Base-by-base conservation (phyloP, 2,797 vertebrate genomes). In the Notolabrus celidotus region DNA sequence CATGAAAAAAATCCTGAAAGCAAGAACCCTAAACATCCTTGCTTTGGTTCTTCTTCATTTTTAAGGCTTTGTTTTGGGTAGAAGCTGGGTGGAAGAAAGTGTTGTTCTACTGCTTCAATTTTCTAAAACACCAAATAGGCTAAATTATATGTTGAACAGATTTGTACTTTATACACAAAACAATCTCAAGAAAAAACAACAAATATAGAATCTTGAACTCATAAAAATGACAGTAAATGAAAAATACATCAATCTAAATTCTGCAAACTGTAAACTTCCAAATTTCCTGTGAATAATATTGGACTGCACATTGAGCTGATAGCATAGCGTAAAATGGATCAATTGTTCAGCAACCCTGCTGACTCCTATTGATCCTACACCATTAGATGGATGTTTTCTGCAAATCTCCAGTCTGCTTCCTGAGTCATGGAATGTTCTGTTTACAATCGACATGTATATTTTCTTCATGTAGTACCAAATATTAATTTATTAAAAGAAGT, bases 291-390 rank as follows among this genome's bases (percentile, higher is more conserved):
- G 57, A 66, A 68, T 74, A 45, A 54, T 74, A 79, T 79, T 79
- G 79, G 84, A 81, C 81, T 77, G 67, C 66, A 80, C 76, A 73
- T 60, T 84, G 73, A 75, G 79, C 61, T 63, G 63, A 84, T 78
- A 53, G 62, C 64, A 72, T 82, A 62, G 75, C 85, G 51, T 80
- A 65, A 77, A 86, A 89, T 80, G 77, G 90, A 92, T 92, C 89
- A 89, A 88, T 92, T 36, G 53, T 72, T 79, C 70, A 76, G 74
- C 64, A 70, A 71, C 83, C 42, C 34, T 70, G 70, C 79, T 90
- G 82, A 80, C 87, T 86, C 51, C 69, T 91, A 94, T 93, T 85
- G 92, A 93, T 93, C 88, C 75, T 64, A 29, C 71, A 68, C 51
- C 72, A 78, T 29, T 71, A 90, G 90, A 93, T 88, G 82, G 82